phyloP scores from a whole-genome alignment of 2,888 invertebrate genomes.

The Ennomos fuscantarius region DNA sequence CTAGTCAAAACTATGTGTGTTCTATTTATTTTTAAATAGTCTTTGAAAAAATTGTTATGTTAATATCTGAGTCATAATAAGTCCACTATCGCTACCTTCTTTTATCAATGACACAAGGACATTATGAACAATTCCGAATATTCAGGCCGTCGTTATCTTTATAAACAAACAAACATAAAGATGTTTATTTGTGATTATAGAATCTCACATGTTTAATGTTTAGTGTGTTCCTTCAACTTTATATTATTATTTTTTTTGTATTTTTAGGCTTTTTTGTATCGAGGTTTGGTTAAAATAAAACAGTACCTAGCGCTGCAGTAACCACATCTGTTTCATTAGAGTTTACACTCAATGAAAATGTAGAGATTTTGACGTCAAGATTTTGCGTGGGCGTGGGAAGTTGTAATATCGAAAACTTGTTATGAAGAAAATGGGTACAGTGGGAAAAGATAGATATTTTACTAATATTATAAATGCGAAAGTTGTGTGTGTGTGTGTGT shows the following conservation, averaged over 20 bases:
- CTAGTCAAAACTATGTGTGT: no score
- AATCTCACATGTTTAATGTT: neutral
- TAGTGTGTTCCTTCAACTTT: no score
- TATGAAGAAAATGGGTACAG: conserved; percentile 10
- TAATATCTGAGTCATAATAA: conserved; percentile 4
- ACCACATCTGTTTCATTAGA: neutral
- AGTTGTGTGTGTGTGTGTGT: no score
- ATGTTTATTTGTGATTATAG: conserved; percentile 11
- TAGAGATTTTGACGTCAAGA: conserved; percentile 34
- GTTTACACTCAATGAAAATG: conserved; percentile 5
- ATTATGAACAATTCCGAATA: conserved; percentile 26
- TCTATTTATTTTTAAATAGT: no score
- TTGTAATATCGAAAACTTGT: conserved; percentile 12
- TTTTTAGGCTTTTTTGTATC: no score
- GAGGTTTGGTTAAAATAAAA: no score
- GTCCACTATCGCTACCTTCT: conserved; percentile 15
- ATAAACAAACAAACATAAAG: conserved; percentile 25
- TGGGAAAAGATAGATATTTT: neutral
- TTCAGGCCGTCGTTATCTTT: conserved; percentile 27
- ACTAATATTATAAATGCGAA: no score
- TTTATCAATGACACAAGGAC: conserved; percentile 24
- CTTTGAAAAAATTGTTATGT: no score
- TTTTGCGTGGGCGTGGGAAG: conserved; percentile 22
- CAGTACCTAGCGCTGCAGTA: no score
- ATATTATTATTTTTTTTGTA: no score